A percentile compares a stretch with the other conserved stretches of the same genome.
Conservation (phyloP, 2,113 vertebrate species). For the Neolamprologus tretocephalus region DNA sequence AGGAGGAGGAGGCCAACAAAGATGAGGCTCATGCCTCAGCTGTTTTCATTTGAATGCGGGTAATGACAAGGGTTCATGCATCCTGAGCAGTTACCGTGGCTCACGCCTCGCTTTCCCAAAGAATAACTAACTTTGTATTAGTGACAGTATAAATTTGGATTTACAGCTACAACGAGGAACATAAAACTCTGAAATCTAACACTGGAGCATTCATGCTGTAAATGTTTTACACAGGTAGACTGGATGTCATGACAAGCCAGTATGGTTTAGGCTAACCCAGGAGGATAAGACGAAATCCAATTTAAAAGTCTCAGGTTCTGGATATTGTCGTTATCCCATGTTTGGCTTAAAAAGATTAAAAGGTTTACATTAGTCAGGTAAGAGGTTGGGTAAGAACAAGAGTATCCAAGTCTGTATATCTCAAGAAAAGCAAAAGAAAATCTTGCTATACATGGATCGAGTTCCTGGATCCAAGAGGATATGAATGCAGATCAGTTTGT, state of each 20-base stretch:
- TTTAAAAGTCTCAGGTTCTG: neutral
- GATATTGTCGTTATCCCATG: neutral
- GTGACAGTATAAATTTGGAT: neutral
- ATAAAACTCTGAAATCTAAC: neutral
- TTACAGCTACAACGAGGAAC: neutral
- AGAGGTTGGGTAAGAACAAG: neutral
- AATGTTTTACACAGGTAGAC: neutral
- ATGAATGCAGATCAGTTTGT: neutral
- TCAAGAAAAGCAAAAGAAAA: neutral
- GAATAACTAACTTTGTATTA: neutral
- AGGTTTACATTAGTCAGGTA: neutral
- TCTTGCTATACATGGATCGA: neutral
- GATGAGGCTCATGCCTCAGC: slow-evolving; percentile 40
- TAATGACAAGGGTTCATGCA: slow-evolving; percentile 19
- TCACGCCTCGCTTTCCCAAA: neutral
- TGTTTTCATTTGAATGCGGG: slow-evolving; percentile 37
- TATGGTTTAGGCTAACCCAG: neutral
- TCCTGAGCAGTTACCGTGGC: neutral
- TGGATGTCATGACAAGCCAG: neutral
- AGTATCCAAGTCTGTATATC: neutral
- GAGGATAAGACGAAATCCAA: neutral
- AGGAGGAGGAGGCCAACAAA: slow-evolving; percentile 10
- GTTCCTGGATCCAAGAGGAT: neutral
- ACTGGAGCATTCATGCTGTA: neutral
- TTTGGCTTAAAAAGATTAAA: neutral